phyloP scores from a whole-genome alignment of 1,140 invertebrate genomes.

The Diorhabda elongata region DNA sequence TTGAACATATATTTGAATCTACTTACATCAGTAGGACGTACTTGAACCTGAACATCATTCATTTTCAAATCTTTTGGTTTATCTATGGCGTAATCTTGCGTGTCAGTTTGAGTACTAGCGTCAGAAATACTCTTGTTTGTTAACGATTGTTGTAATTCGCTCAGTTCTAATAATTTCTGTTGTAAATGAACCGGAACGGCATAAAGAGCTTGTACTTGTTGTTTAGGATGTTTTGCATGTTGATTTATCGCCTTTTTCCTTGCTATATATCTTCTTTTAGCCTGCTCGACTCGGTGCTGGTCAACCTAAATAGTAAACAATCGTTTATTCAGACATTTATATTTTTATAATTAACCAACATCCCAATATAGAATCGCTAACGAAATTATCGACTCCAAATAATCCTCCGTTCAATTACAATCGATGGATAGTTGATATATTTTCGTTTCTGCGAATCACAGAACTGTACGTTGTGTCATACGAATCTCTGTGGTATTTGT shows the following conservation, averaged over 20 bases:
- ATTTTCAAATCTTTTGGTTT: constrained; percentile 69
- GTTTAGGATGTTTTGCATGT: constrained; percentile 35
- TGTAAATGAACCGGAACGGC: constrained; percentile 56
- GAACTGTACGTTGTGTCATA: too few relatives aligned
- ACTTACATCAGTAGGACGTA: constrained; percentile 68
- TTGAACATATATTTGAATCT: not conserved
- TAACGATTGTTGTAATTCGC: constrained; percentile 75
- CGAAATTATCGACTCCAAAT: not conserved
- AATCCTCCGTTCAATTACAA: not conserved
- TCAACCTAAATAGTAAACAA: constrained; percentile 38
- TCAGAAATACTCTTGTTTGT: constrained; percentile 68
- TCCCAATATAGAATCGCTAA: not conserved
- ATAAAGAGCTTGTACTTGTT: constrained; percentile 7
- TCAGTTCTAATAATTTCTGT: constrained; percentile 60
- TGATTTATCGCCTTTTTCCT: constrained; percentile 54
- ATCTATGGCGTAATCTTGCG: constrained; percentile 75
- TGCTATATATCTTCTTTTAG: constrained; percentile 57
- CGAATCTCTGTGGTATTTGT: too few relatives aligned
- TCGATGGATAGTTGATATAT: not conserved
- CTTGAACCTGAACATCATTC: constrained; percentile 77
- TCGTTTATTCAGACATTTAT: not conserved
- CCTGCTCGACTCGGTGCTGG: constrained; percentile 56
- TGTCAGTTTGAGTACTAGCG: constrained; percentile 79
- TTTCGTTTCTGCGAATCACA: too few relatives aligned
- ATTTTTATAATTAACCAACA: not conserved